Percentiles rank a stretch among this genome's conserved stretches.
phyloP scores from a whole-genome alignment of 2,113 vertebrate species.

The Centrocercus urophasianus region DNA sequence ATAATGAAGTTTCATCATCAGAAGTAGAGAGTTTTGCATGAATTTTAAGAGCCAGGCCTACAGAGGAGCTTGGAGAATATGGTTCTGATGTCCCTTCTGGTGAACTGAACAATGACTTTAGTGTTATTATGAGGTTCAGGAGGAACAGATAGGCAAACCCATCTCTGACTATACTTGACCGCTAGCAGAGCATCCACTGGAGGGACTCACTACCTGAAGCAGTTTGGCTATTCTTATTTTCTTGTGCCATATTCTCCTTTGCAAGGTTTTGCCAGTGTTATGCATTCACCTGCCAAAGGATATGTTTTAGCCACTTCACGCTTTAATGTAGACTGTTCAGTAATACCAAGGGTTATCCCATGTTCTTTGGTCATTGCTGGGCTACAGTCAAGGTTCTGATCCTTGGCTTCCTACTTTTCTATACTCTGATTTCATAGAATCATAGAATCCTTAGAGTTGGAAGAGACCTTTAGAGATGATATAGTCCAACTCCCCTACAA shows the following conservation, averaged over 20 bases:
- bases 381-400: not conserved
- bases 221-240: accelerated
- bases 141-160: not conserved
- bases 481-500: too few species aligned
- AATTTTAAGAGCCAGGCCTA: not conserved
- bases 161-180: accelerated
- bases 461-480: too few species aligned
- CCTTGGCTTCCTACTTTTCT: not conserved
- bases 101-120: not conserved
- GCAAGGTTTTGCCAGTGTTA: accelerated
- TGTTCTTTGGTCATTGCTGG: not conserved
- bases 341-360: not conserved
- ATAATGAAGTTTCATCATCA: not conserved
- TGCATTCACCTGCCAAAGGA: not conserved
- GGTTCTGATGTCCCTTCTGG: not conserved
- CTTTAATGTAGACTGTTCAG: not conserved
- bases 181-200: not conserved
- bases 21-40: not conserved
- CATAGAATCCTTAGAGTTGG: too few species aligned
- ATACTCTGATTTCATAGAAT: too few species aligned
- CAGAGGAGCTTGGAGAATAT: accelerated
- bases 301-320: not conserved
- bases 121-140: not conserved
- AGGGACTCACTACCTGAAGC: not conserved
- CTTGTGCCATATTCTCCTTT: not conserved